Conservation (phyloP, 2,113 vertebrate species). For the Notothenia coriiceps region DNA sequence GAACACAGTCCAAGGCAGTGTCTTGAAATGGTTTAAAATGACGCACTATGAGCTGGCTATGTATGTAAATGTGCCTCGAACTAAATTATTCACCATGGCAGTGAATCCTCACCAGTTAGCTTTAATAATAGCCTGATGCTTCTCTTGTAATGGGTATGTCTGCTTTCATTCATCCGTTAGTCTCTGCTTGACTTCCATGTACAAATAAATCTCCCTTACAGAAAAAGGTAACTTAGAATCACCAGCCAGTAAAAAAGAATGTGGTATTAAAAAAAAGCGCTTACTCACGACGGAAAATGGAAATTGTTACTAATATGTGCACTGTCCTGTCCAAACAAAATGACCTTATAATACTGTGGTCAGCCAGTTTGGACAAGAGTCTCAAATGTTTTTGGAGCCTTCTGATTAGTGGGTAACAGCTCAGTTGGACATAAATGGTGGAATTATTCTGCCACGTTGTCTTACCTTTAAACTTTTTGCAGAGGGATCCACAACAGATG, state of each 20-base stretch:
- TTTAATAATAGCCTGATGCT: slow-evolving; percentile 47
- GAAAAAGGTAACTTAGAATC: slow-evolving; percentile 40
- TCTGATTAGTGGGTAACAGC: slow-evolving; percentile 40
- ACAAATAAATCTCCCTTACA: slow-evolving; percentile 58
- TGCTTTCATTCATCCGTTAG: slow-evolving; percentile 58
- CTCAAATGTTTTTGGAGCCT: slow-evolving; percentile 41
- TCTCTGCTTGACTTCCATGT: slow-evolving; percentile 55
- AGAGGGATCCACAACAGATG: neutral
- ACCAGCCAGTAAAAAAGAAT: slow-evolving; percentile 31
- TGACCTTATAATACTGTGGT: slow-evolving; percentile 32
- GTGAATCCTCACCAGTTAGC: slow-evolving; percentile 27
- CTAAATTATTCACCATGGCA: slow-evolving; percentile 17
- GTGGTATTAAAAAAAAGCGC: slow-evolving; percentile 19
- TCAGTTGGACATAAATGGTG: slow-evolving; percentile 21
- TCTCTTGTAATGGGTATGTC: slow-evolving; percentile 56
- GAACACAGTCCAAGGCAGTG: slow-evolving; percentile 8
- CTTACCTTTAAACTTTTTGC: slow-evolving; percentile 23
- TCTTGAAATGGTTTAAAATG: slow-evolving; percentile 45
- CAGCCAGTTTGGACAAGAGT: slow-evolving; percentile 29
- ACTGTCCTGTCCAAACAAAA: slow-evolving; percentile 33
- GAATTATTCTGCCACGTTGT: slow-evolving; percentile 21
- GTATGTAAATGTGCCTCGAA: slow-evolving; percentile 35
- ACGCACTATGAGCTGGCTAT: slow-evolving; percentile 31
- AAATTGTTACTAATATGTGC: slow-evolving; percentile 37
- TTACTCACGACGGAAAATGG: slow-evolving; percentile 22